Evolutionary conservation across 2,113 vertebrate species (phyloP), one percentile per base, ranked within the genome.

Genomic region (Aviceda subcristata): DNA sequence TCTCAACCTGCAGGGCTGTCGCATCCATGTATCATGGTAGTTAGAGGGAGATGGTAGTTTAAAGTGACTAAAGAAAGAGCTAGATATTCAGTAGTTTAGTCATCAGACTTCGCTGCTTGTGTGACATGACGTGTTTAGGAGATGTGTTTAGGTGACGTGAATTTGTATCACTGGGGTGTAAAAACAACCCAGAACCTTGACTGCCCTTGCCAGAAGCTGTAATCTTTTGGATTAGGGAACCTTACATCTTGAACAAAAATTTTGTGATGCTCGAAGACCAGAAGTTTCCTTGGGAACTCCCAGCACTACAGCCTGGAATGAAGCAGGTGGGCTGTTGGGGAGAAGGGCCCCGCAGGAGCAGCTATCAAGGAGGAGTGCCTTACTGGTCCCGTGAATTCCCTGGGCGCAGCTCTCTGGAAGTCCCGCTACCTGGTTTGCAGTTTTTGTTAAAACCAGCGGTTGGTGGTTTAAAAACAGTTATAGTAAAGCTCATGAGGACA

Each of bases 11-110:
- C 36, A 59, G 73, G 43, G 64, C 83, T 9, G 4, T 63, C 7
- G 2, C 0, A 1, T n/a, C 67, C 19, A 3, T 36, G 7, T 51
- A 22, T 86, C n/a, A 4, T 3, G 6, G 48, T 36, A 34, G 30
- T 3, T 90, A 18, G 17, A 80, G 51, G 17, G 73, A 56, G 27
- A 34, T 13, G 45, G 21, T n/a, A 34, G 10, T 50, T 82, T 41
- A 24, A 80, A 77, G 75, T 22, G 27, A 23, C 41, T 57, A 17
- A 68, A 32, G 32, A 72, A 67, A 45, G 51, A 80, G 6, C 3
- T n/a, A 60, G 15, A 11, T 75, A 50, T 21, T 53, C 11, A 41
- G 36, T 32, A 32, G 32, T 75, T 86, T 12, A 46, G 32, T 78
- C 12, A 12, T 69, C 80, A 39, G 43, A 51, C 50, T 90, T 73